Evolutionary conservation across 1,140 invertebrate genomes (phyloP).

Genomic region (Megathymus violae): DNA sequence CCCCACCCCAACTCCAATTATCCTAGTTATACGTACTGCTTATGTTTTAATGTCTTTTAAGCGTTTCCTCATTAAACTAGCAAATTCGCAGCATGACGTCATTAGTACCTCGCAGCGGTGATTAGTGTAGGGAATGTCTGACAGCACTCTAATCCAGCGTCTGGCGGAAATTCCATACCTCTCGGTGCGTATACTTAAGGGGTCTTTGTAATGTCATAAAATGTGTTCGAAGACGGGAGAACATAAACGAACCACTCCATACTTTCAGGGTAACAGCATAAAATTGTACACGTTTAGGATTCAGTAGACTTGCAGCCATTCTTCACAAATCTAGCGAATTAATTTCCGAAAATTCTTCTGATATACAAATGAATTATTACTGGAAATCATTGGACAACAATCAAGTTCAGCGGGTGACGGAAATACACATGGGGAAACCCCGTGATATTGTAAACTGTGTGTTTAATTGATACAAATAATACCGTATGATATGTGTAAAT

Average conservation of each 20-base stretch:
- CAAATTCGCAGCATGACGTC: constrained; percentile 19
- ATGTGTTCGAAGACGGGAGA: constrained; percentile 34
- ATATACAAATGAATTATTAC: constrained; percentile 1
- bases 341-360: constrained; percentile 1
- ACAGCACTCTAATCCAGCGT: constrained; percentile 20
- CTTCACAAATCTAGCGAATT: constrained; percentile 1
- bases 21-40: background rate
- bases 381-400: background rate
- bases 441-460: background rate
- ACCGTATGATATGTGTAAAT: too few species aligned
- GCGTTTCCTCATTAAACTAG: constrained; percentile 8
- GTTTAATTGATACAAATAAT: background rate
- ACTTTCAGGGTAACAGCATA: constrained; percentile 11
- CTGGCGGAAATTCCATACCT: constrained; percentile 32
- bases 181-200: constrained; percentile 22
- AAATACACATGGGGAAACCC: background rate
- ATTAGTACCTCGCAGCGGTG: constrained; percentile 22
- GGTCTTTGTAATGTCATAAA: constrained; percentile 44
- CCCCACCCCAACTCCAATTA: constrained; percentile 7
- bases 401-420: background rate
- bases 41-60: constrained; percentile 14
- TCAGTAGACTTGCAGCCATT: constrained; percentile 8
- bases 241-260: constrained; percentile 27
- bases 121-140: constrained; percentile 29
- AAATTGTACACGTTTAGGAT: constrained; percentile 9